phyloP scores from a whole-genome alignment of 2,888 invertebrate species.

The Spodoptera littoralis region DNA sequence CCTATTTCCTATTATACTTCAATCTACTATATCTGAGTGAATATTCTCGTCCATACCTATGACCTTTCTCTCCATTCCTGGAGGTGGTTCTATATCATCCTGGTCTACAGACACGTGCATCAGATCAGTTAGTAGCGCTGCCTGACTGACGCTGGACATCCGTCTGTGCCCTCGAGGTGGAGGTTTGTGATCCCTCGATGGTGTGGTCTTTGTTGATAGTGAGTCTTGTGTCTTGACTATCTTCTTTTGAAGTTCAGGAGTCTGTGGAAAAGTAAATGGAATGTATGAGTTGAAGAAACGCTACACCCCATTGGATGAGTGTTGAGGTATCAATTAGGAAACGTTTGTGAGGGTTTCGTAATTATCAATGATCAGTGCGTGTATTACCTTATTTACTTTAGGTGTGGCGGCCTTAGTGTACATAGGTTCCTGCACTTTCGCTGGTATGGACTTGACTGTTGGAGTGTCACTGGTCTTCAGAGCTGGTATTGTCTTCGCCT shows the following conservation, averaged over 20 bases:
- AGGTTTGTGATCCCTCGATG: slow-evolving; percentile 71
- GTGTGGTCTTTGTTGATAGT: slow-evolving; percentile 70
- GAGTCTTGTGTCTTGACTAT: slow-evolving; percentile 67
- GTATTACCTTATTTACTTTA: slow-evolving; percentile 75
- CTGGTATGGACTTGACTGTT: slow-evolving; percentile 76
- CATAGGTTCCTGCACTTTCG: slow-evolving; percentile 81
- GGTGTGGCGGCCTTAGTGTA: slow-evolving; percentile 80
- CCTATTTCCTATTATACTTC: too few relatives aligned
- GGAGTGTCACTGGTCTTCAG: slow-evolving; percentile 75
- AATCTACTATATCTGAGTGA: too few relatives aligned
- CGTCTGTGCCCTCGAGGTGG: slow-evolving; percentile 72
- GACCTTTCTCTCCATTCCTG: slow-evolving; percentile 76
- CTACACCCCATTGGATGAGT: too few relatives aligned
- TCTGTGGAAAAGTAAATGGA: slow-evolving; percentile 59
- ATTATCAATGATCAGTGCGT: too few relatives aligned
- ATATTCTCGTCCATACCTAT: slow-evolving; percentile 64
- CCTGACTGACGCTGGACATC: slow-evolving; percentile 79
- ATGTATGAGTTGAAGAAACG: neutral
- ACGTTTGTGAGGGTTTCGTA: too few relatives aligned
- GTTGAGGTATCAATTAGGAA: too few relatives aligned
- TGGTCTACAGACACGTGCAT: slow-evolving; percentile 78
- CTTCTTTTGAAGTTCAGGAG: slow-evolving; percentile 80
- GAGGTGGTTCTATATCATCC: slow-evolving; percentile 72
- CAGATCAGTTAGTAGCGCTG: slow-evolving; percentile 75
- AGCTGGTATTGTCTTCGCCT: slow-evolving; percentile 78